A percentile compares a stretch with the other conserved stretches of the same genome.
phyloP scores from a whole-genome alignment of 2,797 vertebrate species.

The Poecilia picta region DNA sequence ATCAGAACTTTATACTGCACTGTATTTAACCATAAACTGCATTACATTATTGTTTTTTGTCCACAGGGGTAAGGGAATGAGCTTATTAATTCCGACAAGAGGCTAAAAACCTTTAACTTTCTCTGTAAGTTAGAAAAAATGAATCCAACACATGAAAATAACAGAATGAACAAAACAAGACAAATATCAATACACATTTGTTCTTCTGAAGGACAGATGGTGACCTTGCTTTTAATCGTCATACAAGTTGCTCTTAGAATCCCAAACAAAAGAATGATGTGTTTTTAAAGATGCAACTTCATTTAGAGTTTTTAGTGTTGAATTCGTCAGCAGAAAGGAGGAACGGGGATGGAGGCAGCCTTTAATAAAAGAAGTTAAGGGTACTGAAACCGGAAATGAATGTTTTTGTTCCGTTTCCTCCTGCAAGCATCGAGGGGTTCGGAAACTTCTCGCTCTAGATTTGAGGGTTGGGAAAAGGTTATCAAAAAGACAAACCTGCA shows the following conservation, averaged over 20 bases:
- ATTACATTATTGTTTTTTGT: neutral
- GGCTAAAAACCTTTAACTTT: neutral
- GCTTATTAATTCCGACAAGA: neutral
- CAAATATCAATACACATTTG: neutral
- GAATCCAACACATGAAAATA: neutral
- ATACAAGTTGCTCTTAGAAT: neutral
- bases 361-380: neutral
- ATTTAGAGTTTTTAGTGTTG: neutral
- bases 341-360: neutral
- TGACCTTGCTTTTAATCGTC: neutral
- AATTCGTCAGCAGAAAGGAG: neutral
- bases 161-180: neutral
- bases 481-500: neutral
- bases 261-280: neutral
- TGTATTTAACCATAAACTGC: neutral
- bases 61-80: neutral
- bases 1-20: neutral
- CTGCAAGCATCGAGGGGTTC: neutral
- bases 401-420: neutral
- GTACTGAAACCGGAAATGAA: neutral
- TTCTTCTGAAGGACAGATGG: neutral
- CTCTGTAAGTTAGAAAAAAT: neutral
- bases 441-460: neutral
- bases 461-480: neutral
- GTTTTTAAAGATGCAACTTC: neutral